phyloP scores from a whole-genome alignment of 2,888 invertebrate genomes.

The Timandra comae region DNA sequence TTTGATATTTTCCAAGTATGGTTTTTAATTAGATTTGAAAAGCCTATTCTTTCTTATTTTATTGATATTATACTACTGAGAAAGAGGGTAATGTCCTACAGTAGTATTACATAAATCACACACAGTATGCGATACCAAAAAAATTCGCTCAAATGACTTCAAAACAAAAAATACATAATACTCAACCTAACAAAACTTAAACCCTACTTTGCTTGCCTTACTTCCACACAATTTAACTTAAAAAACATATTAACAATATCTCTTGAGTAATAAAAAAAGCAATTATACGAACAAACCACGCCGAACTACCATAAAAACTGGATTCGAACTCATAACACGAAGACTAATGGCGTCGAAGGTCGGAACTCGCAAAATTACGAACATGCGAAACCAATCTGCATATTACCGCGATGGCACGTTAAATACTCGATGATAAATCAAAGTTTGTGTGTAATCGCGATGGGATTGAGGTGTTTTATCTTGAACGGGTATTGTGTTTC shows the following conservation, averaged over 20 bases:
- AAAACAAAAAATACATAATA: too few relatives aligned
- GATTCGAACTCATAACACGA: constrained; percentile 21
- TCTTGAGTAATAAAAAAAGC: constrained; percentile 16
- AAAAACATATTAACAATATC: constrained; percentile 22
- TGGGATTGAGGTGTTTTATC: background rate
- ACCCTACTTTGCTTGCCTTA: background rate
- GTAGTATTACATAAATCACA: too few relatives aligned
- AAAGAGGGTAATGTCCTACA: too few relatives aligned
- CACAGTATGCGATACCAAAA: too few relatives aligned
- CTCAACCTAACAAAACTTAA: too few relatives aligned
- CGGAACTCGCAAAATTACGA: constrained; percentile 20
- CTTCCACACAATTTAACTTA: background rate
- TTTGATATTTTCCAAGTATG: too few relatives aligned
- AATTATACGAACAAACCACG: constrained; percentile 22
- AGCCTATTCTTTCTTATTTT: too few relatives aligned
- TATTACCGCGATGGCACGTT: background rate
- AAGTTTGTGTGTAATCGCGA: background rate
- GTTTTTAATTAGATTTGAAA: too few relatives aligned
- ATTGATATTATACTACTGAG: too few relatives aligned
- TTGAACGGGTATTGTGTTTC: too few relatives aligned
- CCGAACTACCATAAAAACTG: constrained; percentile 26
- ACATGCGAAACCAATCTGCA: constrained; percentile 23
- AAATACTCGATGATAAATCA: constrained; percentile 1
- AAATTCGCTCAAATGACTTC: too few relatives aligned
- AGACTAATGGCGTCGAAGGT: constrained; percentile 20